Evolutionary conservation across 2,797 vertebrate species (phyloP), one percentile per base, ranked within the genome.

Genomic region (Pitangus sulphuratus): DNA sequence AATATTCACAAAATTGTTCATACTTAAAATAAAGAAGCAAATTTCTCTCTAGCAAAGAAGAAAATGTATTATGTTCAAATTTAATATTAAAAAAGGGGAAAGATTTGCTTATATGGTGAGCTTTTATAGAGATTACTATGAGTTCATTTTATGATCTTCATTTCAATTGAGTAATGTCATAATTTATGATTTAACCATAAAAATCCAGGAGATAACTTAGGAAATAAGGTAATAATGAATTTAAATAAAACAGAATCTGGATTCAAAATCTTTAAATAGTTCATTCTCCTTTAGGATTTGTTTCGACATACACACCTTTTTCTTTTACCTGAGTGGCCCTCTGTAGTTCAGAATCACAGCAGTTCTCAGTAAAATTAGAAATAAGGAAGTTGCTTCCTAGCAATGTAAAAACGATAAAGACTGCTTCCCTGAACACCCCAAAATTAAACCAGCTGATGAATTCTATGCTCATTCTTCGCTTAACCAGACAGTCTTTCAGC

Each of bases 291-390:
- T 80, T 26, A 70, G 20, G 25, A 77, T 77, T 89, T 96, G 9
- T 33, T 88, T 75, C 4, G 6, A 3, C 5, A 2, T 11, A 40
- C 6, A 64, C 2, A 20, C 0, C 0, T 33, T 66, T 70, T 50
- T 39, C 6, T 92, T 75, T 61, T 53, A 31, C 8, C 6, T 47
- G 11, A 51, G 13, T 47, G 18, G 6, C 3, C 12, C 4, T 56
- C 19, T 56, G 10, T 51, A 76, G 35, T 31, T 84, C 60, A 83
- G 53, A 84, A 83, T 33, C 44, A 83, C 4, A 48, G 3, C 2
- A 56, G 2, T 33, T 90, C 20, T 30, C 22, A 76, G 7, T 48
- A 79, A 65, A 85, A 86, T 25, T 66, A 51, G 31, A 81, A 68
- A 28, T 60, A 40, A 53, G 2, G 5, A 74, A 45, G 8, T 31